A percentile compares a stretch with the other conserved stretches of the same genome.
phyloP scores from a whole-genome alignment of 2,113 vertebrate species.

The Sander lucioperca region DNA sequence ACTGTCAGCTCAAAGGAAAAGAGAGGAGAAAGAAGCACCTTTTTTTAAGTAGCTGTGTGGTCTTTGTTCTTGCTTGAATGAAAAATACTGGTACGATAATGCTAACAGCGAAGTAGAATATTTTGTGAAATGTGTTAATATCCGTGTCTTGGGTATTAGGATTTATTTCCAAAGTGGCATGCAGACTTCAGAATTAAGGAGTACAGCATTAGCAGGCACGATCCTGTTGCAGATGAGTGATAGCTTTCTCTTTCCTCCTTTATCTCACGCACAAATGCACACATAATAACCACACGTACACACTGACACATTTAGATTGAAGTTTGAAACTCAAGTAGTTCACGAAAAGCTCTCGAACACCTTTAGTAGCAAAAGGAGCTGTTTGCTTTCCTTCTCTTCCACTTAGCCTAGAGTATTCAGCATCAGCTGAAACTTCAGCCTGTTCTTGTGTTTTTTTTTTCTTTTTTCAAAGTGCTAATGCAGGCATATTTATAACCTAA shows the following conservation, averaged over 20 bases:
- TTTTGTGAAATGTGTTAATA: slow-evolving; percentile 4
- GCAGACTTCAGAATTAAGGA: neutral
- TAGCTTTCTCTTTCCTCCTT: neutral
- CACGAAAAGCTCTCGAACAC: slow-evolving; percentile 3
- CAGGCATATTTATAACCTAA: slow-evolving; percentile 59
- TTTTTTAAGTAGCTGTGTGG: neutral
- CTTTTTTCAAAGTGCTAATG: slow-evolving; percentile 50
- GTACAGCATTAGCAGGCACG: neutral
- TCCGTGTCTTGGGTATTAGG: slow-evolving; percentile 6
- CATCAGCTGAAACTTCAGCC: slow-evolving; percentile 46
- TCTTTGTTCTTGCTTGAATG: slow-evolving; percentile 34
- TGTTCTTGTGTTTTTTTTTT: slow-evolving; percentile 22
- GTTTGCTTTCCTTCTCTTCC: slow-evolving; percentile 7
- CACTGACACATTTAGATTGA: neutral
- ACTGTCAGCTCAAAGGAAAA: neutral
- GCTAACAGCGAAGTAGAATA: neutral
- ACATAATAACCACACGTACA: slow-evolving; percentile 6
- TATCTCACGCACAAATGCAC: neutral
- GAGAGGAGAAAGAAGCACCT: neutral
- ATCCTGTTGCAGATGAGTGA: neutral
- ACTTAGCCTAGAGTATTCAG: slow-evolving; percentile 4
- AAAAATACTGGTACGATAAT: neutral
- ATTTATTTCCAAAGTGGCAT: slow-evolving; percentile 16
- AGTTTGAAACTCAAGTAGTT: neutral
- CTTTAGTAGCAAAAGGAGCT: neutral